A percentile compares a stretch with the other conserved stretches of the same genome.
These are phyloP conservation scores for Cuniculus paca DNA, from an alignment of 2,797 vertebrate species.

Conservation along the genomic window DNA sequence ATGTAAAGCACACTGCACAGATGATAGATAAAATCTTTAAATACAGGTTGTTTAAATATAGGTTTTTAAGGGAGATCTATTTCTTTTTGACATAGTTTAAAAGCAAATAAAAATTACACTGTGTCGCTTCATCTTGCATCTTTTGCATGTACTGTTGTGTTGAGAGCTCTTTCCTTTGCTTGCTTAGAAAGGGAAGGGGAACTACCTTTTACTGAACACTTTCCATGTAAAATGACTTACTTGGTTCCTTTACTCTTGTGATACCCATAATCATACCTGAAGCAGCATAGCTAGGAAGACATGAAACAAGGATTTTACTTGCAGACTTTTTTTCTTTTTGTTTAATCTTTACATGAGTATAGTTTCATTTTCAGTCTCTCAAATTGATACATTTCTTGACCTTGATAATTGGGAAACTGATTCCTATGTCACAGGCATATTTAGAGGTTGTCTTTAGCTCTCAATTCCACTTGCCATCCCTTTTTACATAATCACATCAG, in stretches of 20 bases:
- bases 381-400: background rate
- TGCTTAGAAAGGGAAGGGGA: background rate
- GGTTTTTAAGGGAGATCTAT: background rate
- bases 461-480: background rate
- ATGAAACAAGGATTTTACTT: background rate
- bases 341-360: background rate
- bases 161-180: background rate
- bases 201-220: background rate
- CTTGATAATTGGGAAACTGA: background rate
- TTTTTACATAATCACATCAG: background rate
- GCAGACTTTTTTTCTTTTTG: background rate
- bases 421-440: background rate
- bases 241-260: background rate
- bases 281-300: background rate
- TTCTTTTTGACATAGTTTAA: background rate
- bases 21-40: background rate
- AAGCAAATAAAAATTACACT: background rate
- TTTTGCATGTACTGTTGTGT: background rate
- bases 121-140: background rate
- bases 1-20: background rate
- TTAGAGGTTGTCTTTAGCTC: background rate
- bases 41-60: background rate
- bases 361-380: background rate
- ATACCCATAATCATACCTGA: fast-evolving
- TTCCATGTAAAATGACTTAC: background rate